Base-by-base conservation (phyloP, 1,140 invertebrate species). In the Euwallacea fornicatus region DNA sequence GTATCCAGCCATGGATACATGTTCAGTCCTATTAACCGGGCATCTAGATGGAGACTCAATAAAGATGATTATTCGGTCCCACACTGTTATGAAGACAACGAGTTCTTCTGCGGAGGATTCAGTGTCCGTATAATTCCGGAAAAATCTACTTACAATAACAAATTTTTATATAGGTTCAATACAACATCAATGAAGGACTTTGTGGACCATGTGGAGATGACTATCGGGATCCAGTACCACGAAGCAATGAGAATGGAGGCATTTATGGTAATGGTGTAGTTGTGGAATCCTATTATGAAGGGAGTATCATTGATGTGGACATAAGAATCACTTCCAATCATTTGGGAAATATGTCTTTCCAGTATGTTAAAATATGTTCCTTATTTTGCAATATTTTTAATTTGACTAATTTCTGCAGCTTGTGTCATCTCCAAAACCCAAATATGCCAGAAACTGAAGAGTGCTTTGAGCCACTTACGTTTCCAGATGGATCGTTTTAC, bases 101-200 rank as follows among this genome's bases (percentile, higher is more conserved):
- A 85, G 60, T 82, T 88, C 42, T 90, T 83, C 78, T 92, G 91
- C 77, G 90, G 90, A 42, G 89, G 90, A 61, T 82, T 83, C 66
- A 71, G 73, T 62, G 87, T 89, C 80, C 83, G 73, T 71, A 33
- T 4, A 33, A 33, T 2, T 33, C 4, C 21, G 21, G 8, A 8
- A 67, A 11, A 55, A 9, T 58, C 33, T 47, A 33, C 15, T 58
- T n/a, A 58, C 7, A 58, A 42, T 41, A 7, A 11, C 42, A 43
- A 61, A n/a, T 42, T 10, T 59, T 53, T 50, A 13, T 0, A 66
- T 67, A 76, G 75, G 67, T 69, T 10, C 76, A 77, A 73, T 77
- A 74, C 44, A 53, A 60, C 2, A 41, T 55, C 8, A 82, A 85
- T 73, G 76, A 76, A 66, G 81, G 79, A 21, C 77, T 79, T 47